Evolutionary conservation across 2,888 invertebrate genomes (phyloP).

Genomic region (Synergus gifuensis): DNA sequence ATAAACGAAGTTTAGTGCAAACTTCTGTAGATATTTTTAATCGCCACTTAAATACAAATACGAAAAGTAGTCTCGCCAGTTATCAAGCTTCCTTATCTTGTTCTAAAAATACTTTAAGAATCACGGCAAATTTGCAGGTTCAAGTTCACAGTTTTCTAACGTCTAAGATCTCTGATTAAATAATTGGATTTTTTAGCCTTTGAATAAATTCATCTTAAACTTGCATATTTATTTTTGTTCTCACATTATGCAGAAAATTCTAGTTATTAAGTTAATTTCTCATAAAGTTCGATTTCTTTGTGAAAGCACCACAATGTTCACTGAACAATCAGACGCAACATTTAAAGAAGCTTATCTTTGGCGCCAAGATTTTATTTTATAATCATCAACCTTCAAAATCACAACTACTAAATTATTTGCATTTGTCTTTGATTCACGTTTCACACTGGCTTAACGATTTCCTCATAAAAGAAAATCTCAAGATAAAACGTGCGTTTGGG

Average conservation of each 20-base stretch:
- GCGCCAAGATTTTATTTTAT: conserved; percentile 62
- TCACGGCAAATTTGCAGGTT: background rate
- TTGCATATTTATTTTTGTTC: background rate
- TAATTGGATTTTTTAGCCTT: background rate
- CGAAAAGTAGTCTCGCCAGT: background rate
- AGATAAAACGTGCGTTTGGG: background rate
- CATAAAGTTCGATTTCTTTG: background rate
- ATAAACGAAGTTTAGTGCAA: background rate
- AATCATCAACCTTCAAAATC: conserved; percentile 56
- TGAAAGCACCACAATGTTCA: background rate
- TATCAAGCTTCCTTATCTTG: conserved; percentile 29
- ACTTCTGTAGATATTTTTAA: background rate
- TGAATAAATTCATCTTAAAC: background rate
- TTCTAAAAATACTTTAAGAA: conserved; percentile 29
- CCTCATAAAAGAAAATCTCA: background rate
- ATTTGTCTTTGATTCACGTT: conserved; percentile 44
- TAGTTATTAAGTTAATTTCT: background rate
- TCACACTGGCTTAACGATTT: background rate
- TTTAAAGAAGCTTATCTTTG: conserved; percentile 57
- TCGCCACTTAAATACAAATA: background rate
- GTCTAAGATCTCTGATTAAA: background rate
- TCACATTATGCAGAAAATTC: background rate
- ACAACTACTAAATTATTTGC: conserved; percentile 53
- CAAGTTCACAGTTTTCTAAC: background rate
- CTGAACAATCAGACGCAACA: conserved; percentile 1